Conservation (phyloP, 2,888 invertebrate species). For the Plebejus anna region DNA sequence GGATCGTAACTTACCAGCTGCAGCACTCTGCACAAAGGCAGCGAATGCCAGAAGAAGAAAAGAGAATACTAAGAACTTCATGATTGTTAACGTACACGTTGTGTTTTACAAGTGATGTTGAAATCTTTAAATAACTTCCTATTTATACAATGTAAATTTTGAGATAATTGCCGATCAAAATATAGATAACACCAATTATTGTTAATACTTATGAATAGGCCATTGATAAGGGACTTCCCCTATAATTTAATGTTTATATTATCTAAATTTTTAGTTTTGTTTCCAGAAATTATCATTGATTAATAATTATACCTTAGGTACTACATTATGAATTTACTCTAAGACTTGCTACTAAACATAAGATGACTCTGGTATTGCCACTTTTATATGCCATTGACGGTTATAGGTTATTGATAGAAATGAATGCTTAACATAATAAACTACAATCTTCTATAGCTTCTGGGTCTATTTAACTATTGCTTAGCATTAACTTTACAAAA, state of each 20-base stretch:
- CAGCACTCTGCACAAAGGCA: constrained; percentile 1
- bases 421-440: too few species aligned
- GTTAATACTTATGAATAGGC: not conserved
- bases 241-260: not conserved
- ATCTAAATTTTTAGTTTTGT: not conserved
- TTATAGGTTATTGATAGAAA: too few species aligned
- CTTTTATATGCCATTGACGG: too few species aligned
- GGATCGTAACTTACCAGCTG: not conserved
- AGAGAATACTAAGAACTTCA: not conserved
- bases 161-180: not conserved
- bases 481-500: too few species aligned
- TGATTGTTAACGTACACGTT: not conserved
- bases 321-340: too few species aligned
- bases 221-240: not conserved
- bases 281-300: not conserved
- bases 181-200: not conserved
- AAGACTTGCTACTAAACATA: too few species aligned
- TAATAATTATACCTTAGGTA: not conserved
- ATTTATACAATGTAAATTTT: not conserved
- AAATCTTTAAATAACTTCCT: not conserved
- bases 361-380: too few species aligned
- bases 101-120: not conserved
- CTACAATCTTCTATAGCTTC: too few species aligned
- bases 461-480: too few species aligned
- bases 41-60: not conserved